Base-by-base conservation (phyloP, 2,888 invertebrate species). In the Julus scanicus region DNA sequence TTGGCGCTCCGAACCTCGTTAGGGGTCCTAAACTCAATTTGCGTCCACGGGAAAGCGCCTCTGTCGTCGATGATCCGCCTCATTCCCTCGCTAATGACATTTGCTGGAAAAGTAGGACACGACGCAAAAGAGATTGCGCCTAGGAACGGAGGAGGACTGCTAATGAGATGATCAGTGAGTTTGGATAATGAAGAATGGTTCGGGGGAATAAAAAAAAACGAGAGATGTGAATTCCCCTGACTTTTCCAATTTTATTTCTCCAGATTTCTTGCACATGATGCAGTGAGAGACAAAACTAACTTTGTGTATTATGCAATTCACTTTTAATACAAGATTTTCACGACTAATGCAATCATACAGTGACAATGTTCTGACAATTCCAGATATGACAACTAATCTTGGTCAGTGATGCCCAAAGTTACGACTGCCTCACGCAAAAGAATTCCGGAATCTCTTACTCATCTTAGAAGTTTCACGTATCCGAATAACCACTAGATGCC, bases 21-120 rank as follows among this genome's bases (percentile, higher is more conserved):
- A 71, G 29, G 44, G 71, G 71, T n/a, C 71, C 71, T n/a, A 71
- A 71, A 71, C 29, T 71, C 20, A 20, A 71, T 71, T 71, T 71
- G 71, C 20, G 20, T 71, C 71, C 71, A 15, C n/a, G n/a, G n/a
- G n/a, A n/a, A 57, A 57, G 17, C 57, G 29, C 9, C 71, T 5
- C 2, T 29, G 71, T 71, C 71, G 71, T 29, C 71, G 3, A 29
- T 71, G 71, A 71, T 71, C 71, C 71, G 71, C 63, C 63, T 8
- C n/a, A 17, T n/a, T 20, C 63, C 63, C 63, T n/a, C n/a, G 71
- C 71, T 71, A 71, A 71, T 71, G 71, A 2, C 71, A 71, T 71
- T 71, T 71, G 71, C 57, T n/a, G 57, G 17, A 17, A 57, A n/a
- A 57, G 57, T 71, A 2, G 20, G 71, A 63, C n/a, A 20, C n/a